Evolutionary conservation across 2,888 invertebrate genomes (phyloP).

Genomic region (Aphodius sticticus): DNA sequence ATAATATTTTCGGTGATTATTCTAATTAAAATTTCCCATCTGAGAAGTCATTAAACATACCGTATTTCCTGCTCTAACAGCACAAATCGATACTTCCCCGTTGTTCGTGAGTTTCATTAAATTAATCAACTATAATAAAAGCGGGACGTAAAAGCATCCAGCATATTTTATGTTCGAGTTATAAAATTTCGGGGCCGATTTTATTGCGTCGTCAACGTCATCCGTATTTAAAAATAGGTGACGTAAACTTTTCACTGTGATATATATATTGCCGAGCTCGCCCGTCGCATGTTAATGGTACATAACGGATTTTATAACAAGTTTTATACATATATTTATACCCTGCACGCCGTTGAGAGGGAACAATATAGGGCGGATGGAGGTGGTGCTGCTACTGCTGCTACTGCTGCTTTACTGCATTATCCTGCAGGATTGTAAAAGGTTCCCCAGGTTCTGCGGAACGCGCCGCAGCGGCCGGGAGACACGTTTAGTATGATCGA

Average conservation of each 20-base stretch:
- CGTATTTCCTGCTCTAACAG: background rate
- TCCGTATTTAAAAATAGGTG: constrained; percentile 4
- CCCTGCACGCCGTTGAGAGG: constrained; percentile 15
- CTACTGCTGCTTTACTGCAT: background rate
- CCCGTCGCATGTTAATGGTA: constrained; percentile 14
- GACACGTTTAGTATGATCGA: constrained; percentile 23
- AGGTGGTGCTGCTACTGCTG: background rate
- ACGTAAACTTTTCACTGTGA: background rate
- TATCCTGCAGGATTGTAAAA: constrained; percentile 4
- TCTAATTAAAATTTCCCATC: background rate
- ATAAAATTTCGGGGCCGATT: background rate
- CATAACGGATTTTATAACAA: constrained; percentile 23
- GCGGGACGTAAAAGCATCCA: background rate
- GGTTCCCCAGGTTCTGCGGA: background rate
- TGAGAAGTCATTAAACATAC: background rate
- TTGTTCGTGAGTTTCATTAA: background rate
- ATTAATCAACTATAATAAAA: background rate
- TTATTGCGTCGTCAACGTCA: background rate
- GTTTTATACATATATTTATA: constrained; percentile 20
- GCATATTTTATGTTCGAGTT: background rate
- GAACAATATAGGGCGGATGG: constrained; percentile 5
- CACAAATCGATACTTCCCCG: background rate
- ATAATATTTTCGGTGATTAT: too few species aligned
- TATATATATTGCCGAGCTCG: background rate
- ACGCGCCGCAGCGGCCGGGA: background rate